Evolutionary conservation across 2,113 vertebrate species (phyloP).

Genomic region (Turnix velox): DNA sequence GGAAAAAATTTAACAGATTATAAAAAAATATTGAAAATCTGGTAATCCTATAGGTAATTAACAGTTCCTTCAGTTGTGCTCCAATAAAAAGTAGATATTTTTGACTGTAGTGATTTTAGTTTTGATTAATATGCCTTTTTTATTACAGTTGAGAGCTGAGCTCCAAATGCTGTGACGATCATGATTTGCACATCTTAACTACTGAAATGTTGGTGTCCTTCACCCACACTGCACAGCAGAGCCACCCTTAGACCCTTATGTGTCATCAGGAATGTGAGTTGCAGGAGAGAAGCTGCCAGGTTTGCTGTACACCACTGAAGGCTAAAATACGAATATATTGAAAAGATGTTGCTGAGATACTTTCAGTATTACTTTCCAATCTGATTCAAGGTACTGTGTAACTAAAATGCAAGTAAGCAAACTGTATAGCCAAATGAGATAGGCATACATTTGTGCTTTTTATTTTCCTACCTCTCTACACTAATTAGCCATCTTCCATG

Average conservation of each 20-base stretch:
- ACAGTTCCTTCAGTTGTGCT: neutral
- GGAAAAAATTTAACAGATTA: neutral
- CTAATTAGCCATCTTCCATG: neutral
- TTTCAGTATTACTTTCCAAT: neutral
- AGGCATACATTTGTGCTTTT: neutral
- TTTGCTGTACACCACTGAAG: neutral
- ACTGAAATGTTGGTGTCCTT: neutral
- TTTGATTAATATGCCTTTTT: neutral
- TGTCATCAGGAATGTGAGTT: neutral
- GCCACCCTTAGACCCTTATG: rapidly evolving
- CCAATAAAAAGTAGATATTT: neutral
- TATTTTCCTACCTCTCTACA: neutral
- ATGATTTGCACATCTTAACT: neutral
- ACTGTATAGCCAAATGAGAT: neutral
- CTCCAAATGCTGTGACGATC: neutral
- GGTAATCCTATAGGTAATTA: neutral
- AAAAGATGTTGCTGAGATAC: neutral
- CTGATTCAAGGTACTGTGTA: neutral
- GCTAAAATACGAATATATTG: neutral
- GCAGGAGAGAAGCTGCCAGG: neutral
- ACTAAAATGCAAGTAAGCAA: neutral
- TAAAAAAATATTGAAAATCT: neutral
- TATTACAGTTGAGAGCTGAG: neutral
- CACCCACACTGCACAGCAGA: neutral
- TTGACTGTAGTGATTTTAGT: neutral